Conservation (phyloP, 2,797 vertebrate genomes). For the Melanotaenia pygmaea region DNA sequence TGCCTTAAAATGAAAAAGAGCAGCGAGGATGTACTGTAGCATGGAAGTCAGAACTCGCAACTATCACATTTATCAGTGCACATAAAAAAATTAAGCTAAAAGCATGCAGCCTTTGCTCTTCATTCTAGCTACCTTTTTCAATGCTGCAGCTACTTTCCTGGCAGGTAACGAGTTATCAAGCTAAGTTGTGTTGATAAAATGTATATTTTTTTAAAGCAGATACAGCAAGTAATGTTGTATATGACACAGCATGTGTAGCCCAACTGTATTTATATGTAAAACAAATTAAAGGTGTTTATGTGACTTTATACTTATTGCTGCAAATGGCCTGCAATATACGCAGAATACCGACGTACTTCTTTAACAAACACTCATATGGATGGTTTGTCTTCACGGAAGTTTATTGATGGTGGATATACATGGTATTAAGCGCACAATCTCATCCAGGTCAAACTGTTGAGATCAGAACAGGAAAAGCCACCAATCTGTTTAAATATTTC, state of each 20-base stretch:
- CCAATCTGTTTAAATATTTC: slow-evolving; percentile 19
- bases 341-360: background rate
- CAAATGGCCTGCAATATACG: background rate
- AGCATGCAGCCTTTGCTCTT: slow-evolving; percentile 14
- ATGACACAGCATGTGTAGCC: slow-evolving; percentile 15
- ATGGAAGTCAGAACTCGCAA: background rate
- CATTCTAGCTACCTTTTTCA: slow-evolving; percentile 8
- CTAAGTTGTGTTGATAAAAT: slow-evolving; percentile 28
- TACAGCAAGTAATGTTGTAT: slow-evolving; percentile 20
- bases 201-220: slow-evolving; percentile 10
- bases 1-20: background rate
- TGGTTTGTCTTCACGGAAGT: slow-evolving; percentile 44
- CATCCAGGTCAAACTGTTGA: slow-evolving; percentile 22
- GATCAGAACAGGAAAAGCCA: slow-evolving; percentile 21
- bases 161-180: slow-evolving; percentile 2
- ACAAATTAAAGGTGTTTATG: slow-evolving; percentile 12
- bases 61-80: background rate
- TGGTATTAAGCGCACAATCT: slow-evolving; percentile 32
- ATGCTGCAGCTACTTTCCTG: slow-evolving; percentile 20
- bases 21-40: background rate
- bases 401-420: slow-evolving; percentile 63
- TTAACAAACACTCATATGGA: slow-evolving; percentile 20
- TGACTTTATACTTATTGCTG: slow-evolving; percentile 3
- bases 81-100: slow-evolving; percentile 5
- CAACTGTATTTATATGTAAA: slow-evolving; percentile 63